These are phyloP conservation scores for Drosophila sechellia DNA, from an alignment of 1,140 invertebrate genomes.

Conservation along the genomic window DNA sequence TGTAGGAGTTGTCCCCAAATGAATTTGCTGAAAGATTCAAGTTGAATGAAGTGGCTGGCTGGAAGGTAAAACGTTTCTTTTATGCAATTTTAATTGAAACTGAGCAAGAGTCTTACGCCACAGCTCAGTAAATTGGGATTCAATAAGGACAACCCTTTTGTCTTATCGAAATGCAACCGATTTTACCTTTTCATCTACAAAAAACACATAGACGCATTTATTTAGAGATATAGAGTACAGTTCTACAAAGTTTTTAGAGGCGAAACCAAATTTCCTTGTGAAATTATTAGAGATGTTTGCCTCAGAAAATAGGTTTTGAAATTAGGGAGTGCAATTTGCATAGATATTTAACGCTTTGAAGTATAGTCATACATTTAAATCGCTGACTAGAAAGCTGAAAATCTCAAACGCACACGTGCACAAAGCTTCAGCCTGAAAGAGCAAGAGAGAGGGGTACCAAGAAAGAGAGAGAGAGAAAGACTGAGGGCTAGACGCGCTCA, in stretches of 20 bases:
- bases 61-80: conserved; percentile 1
- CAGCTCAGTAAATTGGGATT: background rate
- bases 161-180: background rate
- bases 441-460: conserved; percentile 5
- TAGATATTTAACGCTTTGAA: background rate
- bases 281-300: background rate
- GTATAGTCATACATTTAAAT: too few relatives aligned
- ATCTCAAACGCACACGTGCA: conserved; percentile 35
- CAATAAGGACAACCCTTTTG: background rate
- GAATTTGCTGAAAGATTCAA: background rate
- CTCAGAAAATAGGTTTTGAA: background rate
- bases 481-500: conserved; percentile 40
- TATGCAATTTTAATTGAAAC: background rate
- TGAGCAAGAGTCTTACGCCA: background rate
- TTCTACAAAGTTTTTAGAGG: too few relatives aligned
- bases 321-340: background rate
- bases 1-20: background rate
- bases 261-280: background rate
- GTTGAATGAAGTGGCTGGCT: background rate
- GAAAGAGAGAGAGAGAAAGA: background rate
- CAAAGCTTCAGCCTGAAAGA: conserved; percentile 19
- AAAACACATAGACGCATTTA: too few relatives aligned
- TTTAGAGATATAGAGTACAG: too few relatives aligned
- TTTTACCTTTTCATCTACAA: background rate
- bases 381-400: background rate